Evolutionary conservation across 2,888 invertebrate genomes (phyloP).

Genomic region (Sminthurides aquaticus): DNA sequence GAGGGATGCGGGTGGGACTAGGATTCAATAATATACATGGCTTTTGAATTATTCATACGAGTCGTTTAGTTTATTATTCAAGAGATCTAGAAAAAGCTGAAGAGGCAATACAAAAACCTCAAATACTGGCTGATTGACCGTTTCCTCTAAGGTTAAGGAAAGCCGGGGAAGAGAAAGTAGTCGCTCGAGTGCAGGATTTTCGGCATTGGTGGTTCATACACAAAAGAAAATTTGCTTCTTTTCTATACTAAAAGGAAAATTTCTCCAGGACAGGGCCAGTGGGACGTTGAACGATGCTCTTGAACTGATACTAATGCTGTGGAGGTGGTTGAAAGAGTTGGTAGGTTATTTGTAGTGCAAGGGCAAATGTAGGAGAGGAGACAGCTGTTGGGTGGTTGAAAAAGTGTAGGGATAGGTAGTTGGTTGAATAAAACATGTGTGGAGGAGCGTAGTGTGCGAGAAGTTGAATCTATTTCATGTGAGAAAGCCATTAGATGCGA

Average conservation of each 20-base stretch:
- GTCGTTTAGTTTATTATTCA: background rate
- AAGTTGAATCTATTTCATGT: constrained; percentile 26
- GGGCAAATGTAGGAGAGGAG: too few species aligned
- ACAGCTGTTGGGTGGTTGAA: too few species aligned
- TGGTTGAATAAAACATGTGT: background rate
- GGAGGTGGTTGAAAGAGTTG: too few species aligned
- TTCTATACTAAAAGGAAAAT: too few species aligned
- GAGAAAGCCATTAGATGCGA: constrained; percentile 28
- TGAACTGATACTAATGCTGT: too few species aligned
- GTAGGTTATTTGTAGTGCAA: too few species aligned
- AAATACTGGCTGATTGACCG: background rate
- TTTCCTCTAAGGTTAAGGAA: too few species aligned
- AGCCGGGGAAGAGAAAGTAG: too few species aligned
- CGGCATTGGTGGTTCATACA: background rate
- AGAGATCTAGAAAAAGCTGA: background rate
- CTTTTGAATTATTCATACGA: background rate
- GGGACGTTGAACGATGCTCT: too few species aligned
- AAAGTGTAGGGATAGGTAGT: background rate
- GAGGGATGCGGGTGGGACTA: background rate
- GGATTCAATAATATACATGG: background rate
- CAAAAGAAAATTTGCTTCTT: background rate
- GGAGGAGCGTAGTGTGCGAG: background rate
- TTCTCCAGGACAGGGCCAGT: background rate
- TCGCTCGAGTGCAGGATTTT: background rate
- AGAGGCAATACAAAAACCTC: background rate